Percentiles rank a stretch among this genome's conserved stretches.
Conservation (phyloP, 1,140 invertebrate genomes). For the Atta cephalotes region DNA sequence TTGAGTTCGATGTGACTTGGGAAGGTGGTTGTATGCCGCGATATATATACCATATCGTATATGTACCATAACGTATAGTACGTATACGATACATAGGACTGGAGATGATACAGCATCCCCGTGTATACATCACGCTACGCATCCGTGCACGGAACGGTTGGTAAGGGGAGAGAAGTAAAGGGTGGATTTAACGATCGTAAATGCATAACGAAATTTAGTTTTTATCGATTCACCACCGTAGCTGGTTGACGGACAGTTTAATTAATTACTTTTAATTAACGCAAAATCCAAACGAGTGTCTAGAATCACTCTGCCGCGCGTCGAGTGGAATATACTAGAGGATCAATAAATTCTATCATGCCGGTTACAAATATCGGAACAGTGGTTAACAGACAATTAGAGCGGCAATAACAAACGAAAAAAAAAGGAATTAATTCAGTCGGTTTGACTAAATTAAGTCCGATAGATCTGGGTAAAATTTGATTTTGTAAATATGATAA, state of each 20-base stretch:
- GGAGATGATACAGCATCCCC: conserved; percentile 32
- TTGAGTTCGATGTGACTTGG: conserved; percentile 72
- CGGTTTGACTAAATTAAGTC: conserved; percentile 27
- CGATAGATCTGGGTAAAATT: conserved; percentile 26
- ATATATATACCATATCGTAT: conserved; percentile 9
- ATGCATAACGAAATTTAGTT: conserved; percentile 52
- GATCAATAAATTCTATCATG: conserved; percentile 58
- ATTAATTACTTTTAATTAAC: conserved; percentile 75
- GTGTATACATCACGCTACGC: conserved; percentile 19
- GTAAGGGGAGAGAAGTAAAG: background rate
- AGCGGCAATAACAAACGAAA: conserved; percentile 48
- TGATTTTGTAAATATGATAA: conserved; percentile 37
- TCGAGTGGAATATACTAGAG: conserved; percentile 36
- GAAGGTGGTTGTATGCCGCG: conserved; percentile 59
- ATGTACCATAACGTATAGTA: conserved; percentile 15
- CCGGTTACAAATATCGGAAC: conserved; percentile 58
- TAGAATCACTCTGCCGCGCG: conserved; percentile 55
- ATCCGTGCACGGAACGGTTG: background rate
- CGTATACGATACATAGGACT: conserved; percentile 28
- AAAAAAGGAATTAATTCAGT: conserved; percentile 42
- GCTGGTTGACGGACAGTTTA: conserved; percentile 64
- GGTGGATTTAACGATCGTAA: conserved; percentile 34
- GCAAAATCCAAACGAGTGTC: conserved; percentile 59
- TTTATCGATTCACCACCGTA: conserved; percentile 65
- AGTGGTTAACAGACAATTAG: conserved; percentile 57